phyloP scores from a whole-genome alignment of 2,113 vertebrate species.

The Pitta sordida region DNA sequence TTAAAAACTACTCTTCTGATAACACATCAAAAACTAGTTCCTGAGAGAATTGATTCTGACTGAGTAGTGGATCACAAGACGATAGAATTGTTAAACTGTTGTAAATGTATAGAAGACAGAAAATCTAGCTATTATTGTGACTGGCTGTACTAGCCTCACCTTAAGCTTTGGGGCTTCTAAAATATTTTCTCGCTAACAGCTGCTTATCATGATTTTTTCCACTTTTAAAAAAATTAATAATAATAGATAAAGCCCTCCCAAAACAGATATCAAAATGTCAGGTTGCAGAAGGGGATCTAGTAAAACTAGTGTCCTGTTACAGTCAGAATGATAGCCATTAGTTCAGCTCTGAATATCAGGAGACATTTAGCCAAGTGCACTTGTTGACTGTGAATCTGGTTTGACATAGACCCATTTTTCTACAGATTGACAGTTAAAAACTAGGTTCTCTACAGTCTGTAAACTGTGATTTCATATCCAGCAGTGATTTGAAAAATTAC shows the following conservation, averaged over 20 bases:
- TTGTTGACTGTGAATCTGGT: neutral
- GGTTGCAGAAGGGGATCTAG: neutral
- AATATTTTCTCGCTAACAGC: neutral
- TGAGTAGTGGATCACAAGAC: neutral
- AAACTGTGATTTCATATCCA: slow-evolving; percentile 12
- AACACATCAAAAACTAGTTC: neutral
- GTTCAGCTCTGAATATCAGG: slow-evolving; percentile 29
- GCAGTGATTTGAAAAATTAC: slow-evolving; percentile 11
- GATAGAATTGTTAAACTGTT: neutral
- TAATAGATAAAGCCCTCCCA: neutral
- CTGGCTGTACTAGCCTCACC: neutral
- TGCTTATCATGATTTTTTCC: neutral
- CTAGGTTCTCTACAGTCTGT: neutral
- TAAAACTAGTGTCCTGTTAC: neutral
- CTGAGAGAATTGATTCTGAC: neutral
- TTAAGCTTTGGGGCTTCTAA: neutral
- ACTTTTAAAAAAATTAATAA: neutral
- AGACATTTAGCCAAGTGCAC: neutral
- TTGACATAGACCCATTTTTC: neutral
- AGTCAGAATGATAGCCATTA: neutral
- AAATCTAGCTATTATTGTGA: neutral
- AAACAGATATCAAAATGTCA: neutral
- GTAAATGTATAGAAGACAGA: neutral
- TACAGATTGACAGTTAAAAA: neutral
- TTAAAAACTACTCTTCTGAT: neutral